Conservation (phyloP, 2,113 vertebrate species). For the Paramisgurnus dabryanus region DNA sequence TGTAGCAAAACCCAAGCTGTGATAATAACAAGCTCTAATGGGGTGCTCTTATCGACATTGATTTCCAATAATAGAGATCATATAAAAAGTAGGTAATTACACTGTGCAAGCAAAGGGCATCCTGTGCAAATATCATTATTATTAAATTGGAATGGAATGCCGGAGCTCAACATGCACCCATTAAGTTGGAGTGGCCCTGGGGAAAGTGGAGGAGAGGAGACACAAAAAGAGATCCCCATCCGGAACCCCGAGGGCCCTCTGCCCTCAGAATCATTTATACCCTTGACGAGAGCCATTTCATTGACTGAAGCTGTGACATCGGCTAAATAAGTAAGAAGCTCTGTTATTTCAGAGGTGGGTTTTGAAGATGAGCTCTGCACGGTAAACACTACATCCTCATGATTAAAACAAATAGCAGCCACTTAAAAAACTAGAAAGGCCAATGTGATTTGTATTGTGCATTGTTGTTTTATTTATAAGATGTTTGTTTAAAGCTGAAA, state of each 20-base stretch:
- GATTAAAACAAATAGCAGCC: slow-evolving; percentile 17
- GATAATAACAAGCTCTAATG: slow-evolving; percentile 65
- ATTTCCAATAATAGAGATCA: slow-evolving; percentile 66
- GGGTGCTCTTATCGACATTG: slow-evolving; percentile 61
- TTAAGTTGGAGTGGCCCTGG: slow-evolving; percentile 48
- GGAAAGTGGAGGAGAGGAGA: slow-evolving; percentile 45
- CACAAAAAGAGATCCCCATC: slow-evolving; percentile 34
- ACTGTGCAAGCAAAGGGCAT: slow-evolving; percentile 62
- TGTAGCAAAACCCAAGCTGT: slow-evolving; percentile 63
- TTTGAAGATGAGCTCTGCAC: slow-evolving; percentile 32
- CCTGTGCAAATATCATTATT: slow-evolving; percentile 65
- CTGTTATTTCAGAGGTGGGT: slow-evolving; percentile 28
- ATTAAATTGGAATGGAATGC: slow-evolving; percentile 62
- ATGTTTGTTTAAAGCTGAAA: no score
- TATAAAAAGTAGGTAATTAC: slow-evolving; percentile 66
- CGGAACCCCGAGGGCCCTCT: slow-evolving; percentile 39
- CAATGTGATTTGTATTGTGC: not conserved
- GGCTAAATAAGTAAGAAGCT: slow-evolving; percentile 33
- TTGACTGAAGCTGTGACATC: slow-evolving; percentile 37
- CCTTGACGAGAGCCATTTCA: slow-evolving; percentile 32
- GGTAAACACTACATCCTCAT: slow-evolving; percentile 36
- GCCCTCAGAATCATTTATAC: slow-evolving; percentile 29
- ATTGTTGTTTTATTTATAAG: no score
- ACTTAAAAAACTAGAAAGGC: not conserved
- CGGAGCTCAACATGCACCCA: slow-evolving; percentile 51